Conservation (phyloP, 2,888 invertebrate species). For the Drosophila picticornis region DNA sequence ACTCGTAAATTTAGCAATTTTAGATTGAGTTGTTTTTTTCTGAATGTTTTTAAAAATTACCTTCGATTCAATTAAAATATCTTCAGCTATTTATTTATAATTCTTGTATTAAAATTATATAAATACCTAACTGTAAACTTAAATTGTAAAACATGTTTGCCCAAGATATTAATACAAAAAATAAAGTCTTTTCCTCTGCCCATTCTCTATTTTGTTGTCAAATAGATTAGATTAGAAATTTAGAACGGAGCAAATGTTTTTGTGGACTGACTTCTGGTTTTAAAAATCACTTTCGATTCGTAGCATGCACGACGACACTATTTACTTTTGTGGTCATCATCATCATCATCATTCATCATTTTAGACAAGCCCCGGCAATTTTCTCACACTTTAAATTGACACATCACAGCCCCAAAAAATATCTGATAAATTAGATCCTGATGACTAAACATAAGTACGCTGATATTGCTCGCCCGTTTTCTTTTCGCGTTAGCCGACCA, state of each 20-base stretch:
- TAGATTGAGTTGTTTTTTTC: background rate
- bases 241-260: background rate
- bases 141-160: background rate
- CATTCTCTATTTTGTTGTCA: background rate
- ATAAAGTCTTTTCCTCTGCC: background rate
- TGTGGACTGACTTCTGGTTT: background rate
- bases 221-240: background rate
- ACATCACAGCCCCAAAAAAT: slow-evolving; percentile 56
- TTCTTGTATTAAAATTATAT: background rate
- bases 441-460: slow-evolving; percentile 73
- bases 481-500: background rate
- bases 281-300: slow-evolving; percentile 9
- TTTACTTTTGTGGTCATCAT: slow-evolving; percentile 42
- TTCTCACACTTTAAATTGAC: slow-evolving; percentile 82
- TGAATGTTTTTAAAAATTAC: background rate
- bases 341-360: slow-evolving; percentile 57
- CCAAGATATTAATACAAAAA: background rate
- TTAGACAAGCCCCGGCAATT: slow-evolving; percentile 53
- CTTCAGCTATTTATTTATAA: background rate
- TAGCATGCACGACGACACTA: slow-evolving; percentile 21
- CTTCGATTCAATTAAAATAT: background rate
- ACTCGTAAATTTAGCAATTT: background rate
- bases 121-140: background rate
- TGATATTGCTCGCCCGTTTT: background rate
- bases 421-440: slow-evolving; percentile 80